phyloP scores from a whole-genome alignment of 2,888 invertebrate species.

The Abrostola triplasia region DNA sequence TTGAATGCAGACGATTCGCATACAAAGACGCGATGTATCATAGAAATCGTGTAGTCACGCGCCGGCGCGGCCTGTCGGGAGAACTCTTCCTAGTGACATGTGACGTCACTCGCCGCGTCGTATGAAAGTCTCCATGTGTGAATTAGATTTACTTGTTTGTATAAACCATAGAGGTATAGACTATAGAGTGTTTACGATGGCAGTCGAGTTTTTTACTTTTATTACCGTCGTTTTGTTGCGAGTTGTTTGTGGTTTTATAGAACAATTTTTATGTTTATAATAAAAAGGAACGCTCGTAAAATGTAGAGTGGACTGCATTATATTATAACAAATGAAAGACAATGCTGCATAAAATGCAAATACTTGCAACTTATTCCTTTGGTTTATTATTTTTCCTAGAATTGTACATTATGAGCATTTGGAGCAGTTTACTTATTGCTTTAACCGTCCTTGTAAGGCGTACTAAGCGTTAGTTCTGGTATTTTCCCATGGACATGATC shows the following conservation, averaged over 20 bases:
- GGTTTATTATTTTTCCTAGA: slow-evolving; percentile 29
- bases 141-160: slow-evolving; percentile 42
- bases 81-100: slow-evolving; percentile 38
- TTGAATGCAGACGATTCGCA: slow-evolving; percentile 38
- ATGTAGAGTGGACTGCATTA: slow-evolving; percentile 14
- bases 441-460: background rate
- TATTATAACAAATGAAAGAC: background rate
- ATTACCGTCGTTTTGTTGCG: background rate
- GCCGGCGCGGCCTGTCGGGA: slow-evolving; percentile 23
- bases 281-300: slow-evolving; percentile 25
- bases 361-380: slow-evolving; percentile 1
- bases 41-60: slow-evolving; percentile 54
- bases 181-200: slow-evolving; percentile 11
- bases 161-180: background rate
- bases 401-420: slow-evolving; percentile 5
- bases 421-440: slow-evolving; percentile 8
- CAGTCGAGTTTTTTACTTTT: background rate
- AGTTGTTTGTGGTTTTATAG: background rate
- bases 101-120: slow-evolving; percentile 31
- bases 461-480: too few species aligned
- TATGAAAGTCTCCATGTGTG: slow-evolving; percentile 44
- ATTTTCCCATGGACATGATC: too few species aligned
- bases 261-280: background rate
- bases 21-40: slow-evolving; percentile 55
- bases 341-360: slow-evolving; percentile 27